A percentile compares a stretch with the other conserved stretches of the same genome.
phyloP scores from a whole-genome alignment of 1,140 invertebrate genomes.

The Cotesia chilonis region DNA sequence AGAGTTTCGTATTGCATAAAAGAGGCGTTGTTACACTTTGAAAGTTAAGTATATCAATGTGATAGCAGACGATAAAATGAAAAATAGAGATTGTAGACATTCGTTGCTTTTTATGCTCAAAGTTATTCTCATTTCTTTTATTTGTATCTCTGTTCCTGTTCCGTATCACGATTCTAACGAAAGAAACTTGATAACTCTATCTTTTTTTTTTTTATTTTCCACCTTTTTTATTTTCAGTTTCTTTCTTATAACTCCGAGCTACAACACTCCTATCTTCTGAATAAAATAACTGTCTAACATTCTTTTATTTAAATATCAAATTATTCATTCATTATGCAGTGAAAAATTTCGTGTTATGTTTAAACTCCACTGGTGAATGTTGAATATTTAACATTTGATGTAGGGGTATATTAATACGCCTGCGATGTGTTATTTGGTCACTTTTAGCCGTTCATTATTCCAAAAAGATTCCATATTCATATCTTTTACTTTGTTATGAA shows the following conservation, averaged over 20 bases:
- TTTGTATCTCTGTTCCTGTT: background rate
- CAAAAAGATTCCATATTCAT: no score
- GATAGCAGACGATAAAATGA: background rate
- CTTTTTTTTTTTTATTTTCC: no score
- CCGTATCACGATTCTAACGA: slow-evolving; percentile 8
- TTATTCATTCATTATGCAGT: no score
- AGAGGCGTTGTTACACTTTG: background rate
- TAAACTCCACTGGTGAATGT: no score
- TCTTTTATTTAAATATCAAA: no score
- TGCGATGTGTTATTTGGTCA: no score
- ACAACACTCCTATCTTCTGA: background rate
- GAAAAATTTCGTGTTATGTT: no score
- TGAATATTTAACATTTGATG: no score
- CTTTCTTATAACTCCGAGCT: background rate
- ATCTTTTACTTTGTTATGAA: no score
- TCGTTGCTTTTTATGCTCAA: slow-evolving; percentile 1
- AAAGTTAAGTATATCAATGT: slow-evolving; percentile 11
- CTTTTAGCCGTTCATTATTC: no score
- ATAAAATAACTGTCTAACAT: no score
- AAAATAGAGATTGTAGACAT: slow-evolving; percentile 5
- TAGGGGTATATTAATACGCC: no score
- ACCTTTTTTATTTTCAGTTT: background rate
- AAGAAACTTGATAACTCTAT: slow-evolving; percentile 1
- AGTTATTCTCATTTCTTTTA: slow-evolving; percentile 11
- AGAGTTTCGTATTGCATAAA: background rate